Conservation (phyloP, 2,113 vertebrate genomes). For the Entelurus aequoreus region DNA sequence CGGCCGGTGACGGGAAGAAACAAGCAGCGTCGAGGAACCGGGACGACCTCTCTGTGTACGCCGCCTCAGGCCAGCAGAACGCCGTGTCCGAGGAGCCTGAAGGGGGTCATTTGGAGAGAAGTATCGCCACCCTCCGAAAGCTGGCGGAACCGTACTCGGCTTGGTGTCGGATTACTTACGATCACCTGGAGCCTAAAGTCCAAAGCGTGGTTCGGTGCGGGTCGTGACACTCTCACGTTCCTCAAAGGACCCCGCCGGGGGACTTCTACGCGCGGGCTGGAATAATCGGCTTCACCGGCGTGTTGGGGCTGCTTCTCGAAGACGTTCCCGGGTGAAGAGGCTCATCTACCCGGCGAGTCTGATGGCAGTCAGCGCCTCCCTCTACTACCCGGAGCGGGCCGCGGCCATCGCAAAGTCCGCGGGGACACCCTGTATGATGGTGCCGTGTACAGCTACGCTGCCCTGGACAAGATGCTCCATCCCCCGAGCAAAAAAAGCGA, state of each 20-base stretch:
- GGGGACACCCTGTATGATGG: conserved; percentile 61
- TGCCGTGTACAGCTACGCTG: conserved; percentile 55
- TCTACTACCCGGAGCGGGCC: conserved; percentile 88
- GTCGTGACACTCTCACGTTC: conserved; percentile 75
- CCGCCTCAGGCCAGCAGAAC: conserved; percentile 6
- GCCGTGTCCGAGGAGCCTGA: conserved; percentile 13
- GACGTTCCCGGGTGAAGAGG: conserved; percentile 85
- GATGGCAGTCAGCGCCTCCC: conserved; percentile 75
- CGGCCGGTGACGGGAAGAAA: conserved; percentile 6
- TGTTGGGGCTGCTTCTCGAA: conserved; percentile 84
- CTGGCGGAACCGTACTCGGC: conserved; percentile 33
- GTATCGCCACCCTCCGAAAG: conserved; percentile 45
- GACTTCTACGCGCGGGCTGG: conserved; percentile 92
- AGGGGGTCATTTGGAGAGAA: conserved; percentile 51
- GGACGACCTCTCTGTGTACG: conserved; percentile 55
- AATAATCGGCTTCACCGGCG: conserved; percentile 84
- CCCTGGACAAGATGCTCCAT: conserved; percentile 54
- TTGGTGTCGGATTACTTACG: conserved; percentile 68
- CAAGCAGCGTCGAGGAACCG: background rate
- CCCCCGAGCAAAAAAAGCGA: conserved; percentile 2
- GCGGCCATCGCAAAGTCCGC: conserved; percentile 68
- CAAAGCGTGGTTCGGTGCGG: conserved; percentile 73
- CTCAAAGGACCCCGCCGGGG: conserved; percentile 81
- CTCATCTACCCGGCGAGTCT: conserved; percentile 79
- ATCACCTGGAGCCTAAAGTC: conserved; percentile 75